Conservation (phyloP, 2,113 vertebrate genomes). For the Maccullochella peelii region DNA sequence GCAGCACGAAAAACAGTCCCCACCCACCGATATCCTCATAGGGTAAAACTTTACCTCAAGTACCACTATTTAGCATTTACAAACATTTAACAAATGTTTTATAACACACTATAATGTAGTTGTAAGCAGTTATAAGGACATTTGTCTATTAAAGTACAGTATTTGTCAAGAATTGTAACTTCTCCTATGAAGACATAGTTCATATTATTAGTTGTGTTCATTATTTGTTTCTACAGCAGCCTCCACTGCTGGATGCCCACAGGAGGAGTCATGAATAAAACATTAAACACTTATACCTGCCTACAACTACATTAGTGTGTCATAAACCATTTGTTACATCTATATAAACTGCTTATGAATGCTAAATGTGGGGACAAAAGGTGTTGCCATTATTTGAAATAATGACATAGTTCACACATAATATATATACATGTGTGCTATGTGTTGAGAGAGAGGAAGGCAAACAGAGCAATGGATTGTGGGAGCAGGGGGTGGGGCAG, state of each 20-base stretch:
- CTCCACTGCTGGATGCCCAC: neutral
- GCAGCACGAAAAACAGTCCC: neutral
- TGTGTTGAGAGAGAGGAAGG: constrained; percentile 20
- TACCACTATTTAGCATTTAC: neutral
- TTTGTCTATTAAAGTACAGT: neutral
- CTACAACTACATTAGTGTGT: neutral
- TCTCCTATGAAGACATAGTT: neutral
- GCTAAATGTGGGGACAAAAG: neutral
- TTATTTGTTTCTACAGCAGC: no score
- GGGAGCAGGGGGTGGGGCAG: constrained; percentile 35
- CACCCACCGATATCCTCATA: neutral
- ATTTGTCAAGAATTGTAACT: neutral
- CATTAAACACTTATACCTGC: neutral
- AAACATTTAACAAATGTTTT: neutral
- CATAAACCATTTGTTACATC: neutral
- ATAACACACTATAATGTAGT: neutral
- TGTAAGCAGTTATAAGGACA: neutral
- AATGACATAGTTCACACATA: neutral
- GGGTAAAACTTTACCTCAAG: neutral
- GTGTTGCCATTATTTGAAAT: neutral
- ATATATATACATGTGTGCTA: neutral
- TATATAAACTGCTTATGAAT: neutral
- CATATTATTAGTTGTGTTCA: neutral
- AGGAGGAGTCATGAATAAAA: neutral
- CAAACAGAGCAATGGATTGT: constrained; percentile 48